Evolutionary conservation across 2,888 invertebrate species (phyloP), one percentile per base, ranked within the genome.

Genomic region (Nymphalis polychloros): DNA sequence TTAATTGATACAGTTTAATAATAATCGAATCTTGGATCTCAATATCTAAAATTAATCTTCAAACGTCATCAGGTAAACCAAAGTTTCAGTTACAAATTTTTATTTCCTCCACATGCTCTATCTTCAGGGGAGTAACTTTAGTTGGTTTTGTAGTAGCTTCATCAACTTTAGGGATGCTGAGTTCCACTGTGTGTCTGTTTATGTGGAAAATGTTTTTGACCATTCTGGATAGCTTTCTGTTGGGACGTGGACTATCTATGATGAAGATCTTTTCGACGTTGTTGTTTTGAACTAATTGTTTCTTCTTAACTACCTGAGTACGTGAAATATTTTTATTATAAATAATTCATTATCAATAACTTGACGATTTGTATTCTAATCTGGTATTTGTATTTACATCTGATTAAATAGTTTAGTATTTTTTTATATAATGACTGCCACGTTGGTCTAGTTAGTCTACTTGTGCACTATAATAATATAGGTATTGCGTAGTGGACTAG

Each of bases 241-340:
- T 85, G 0, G 86, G 86, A 19, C 78, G 78, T 0, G 91, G 91
- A 8, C 87, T 85, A 41, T 85, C 88, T 55, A 92, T 87, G 0
- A 91, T 85, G 60, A 88, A 92, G 48, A 92, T 83, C 63, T 87
- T 89, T 20, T 89, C 88, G 46, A 88, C 82, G n/a, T 90, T 85
- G 65, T 87, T 89, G 53, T 78, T 78, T 0, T 79, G 75, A 23
- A 78, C 70, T 1, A 77, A 65, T 41, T 77, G 73, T 66, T 78
- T 84, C 69, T 76, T 85, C 69, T 79, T 83, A 8, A 69, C 72
- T 17, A 82, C 79, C 92, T 92, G 79, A 0, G 84, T 80, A 55
- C 41, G 13, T 60, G 8, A 63, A 23, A 57, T 50, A 55, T 16
- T 31, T 17, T 55, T 31, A 6, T 23, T 41, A 41, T 3, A 41